Percentiles rank a stretch among this genome's conserved stretches.
These are phyloP conservation scores for Andrena fulva DNA, from an alignment of 2,888 invertebrate species.

Conservation along the genomic window DNA sequence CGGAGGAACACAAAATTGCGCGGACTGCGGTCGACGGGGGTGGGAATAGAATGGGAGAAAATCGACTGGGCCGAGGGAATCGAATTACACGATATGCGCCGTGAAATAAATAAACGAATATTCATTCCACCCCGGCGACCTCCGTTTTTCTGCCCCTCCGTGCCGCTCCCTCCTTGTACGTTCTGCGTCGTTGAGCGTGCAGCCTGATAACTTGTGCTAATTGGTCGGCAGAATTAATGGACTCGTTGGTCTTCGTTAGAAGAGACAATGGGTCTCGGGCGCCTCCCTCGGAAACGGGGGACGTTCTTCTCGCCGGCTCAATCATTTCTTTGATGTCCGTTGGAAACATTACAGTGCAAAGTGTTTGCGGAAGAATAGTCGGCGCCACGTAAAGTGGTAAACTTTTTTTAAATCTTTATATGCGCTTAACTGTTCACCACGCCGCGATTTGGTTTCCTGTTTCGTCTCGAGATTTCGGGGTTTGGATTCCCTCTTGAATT, in stretches of 20 bases:
- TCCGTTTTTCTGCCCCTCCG: not conserved
- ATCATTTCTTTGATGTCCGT: not conserved
- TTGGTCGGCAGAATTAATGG: slow-evolving; percentile 20
- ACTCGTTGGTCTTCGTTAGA: not conserved
- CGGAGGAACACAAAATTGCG: slow-evolving; percentile 35
- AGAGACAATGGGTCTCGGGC: not conserved
- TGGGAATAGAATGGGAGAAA: slow-evolving; percentile 31
- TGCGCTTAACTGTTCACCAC: not conserved
- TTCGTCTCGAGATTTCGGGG: not conserved
- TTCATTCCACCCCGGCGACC: slow-evolving; percentile 51
- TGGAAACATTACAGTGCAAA: not conserved
- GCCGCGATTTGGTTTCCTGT: not conserved
- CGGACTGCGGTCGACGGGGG: slow-evolving; percentile 13
- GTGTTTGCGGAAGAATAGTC: not conserved
- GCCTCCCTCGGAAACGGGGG: not conserved
- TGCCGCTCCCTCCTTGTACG: not conserved
- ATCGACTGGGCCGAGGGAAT: slow-evolving; percentile 54
- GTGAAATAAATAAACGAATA: slow-evolving; percentile 74
- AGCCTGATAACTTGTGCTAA: slow-evolving; percentile 15
- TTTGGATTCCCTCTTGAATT: slow-evolving; percentile 4
- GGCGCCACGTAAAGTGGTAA: no score
- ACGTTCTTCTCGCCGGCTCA: not conserved
- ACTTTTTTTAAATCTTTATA: no score
- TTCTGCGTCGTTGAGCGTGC: not conserved
- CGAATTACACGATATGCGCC: slow-evolving; percentile 74